Percentiles rank a stretch among this genome's conserved stretches.
Evolutionary conservation across 2,888 invertebrate species (phyloP).

Genomic region (Hedya salicella): DNA sequence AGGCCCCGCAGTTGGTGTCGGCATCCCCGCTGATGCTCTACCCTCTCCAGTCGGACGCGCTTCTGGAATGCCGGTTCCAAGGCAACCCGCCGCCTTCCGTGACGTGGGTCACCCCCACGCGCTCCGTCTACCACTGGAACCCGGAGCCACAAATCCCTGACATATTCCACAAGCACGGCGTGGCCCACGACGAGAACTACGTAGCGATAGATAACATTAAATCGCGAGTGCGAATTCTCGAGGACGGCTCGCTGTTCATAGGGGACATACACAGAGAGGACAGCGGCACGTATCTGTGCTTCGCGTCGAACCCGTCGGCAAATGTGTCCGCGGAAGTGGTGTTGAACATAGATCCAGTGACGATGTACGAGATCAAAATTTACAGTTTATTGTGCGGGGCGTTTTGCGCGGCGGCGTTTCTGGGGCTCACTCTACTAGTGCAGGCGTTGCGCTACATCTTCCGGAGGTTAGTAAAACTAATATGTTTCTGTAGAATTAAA

Average conservation of each 20-base stretch:
- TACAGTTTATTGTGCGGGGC: conserved; percentile 93
- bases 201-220: conserved; percentile 74
- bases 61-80: conserved; percentile 90
- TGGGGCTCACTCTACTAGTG: conserved; percentile 91
- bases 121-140: conserved; percentile 90
- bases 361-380: conserved; percentile 93
- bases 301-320: conserved; percentile 93
- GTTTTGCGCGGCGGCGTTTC: conserved; percentile 91
- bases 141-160: conserved; percentile 88
- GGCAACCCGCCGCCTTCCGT: conserved; percentile 92
- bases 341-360: conserved; percentile 93
- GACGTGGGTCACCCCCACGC: conserved; percentile 93
- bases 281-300: conserved; percentile 94
- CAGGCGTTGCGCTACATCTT: conserved; percentile 90
- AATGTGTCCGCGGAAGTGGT: conserved; percentile 91
- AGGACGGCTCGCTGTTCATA: conserved; percentile 92
- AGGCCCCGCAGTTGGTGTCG: conserved; percentile 85
- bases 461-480: conserved; percentile 87
- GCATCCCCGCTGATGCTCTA: conserved; percentile 87
- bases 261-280: conserved; percentile 90
- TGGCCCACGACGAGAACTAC: conserved; percentile 84
- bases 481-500: no score
- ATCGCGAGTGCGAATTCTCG: conserved; percentile 87
- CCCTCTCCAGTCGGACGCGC: conserved; percentile 87
- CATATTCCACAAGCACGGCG: conserved; percentile 87